phyloP scores from a whole-genome alignment of 1,140 invertebrate species.

The Cepaea nemoralis region DNA sequence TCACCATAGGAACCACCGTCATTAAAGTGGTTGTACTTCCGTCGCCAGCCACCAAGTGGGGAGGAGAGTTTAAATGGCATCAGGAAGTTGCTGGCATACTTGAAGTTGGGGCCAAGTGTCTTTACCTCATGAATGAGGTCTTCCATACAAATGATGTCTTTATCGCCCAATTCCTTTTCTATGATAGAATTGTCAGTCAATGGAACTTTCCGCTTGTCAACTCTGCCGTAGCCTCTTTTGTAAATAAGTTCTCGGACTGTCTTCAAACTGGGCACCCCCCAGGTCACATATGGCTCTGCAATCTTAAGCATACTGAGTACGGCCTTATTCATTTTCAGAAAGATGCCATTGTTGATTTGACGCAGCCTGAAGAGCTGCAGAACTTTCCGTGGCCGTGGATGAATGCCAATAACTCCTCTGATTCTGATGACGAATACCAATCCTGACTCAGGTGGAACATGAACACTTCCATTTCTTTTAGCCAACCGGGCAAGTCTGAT shows the following conservation, averaged over 20 bases:
- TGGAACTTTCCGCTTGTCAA: constrained; percentile 88
- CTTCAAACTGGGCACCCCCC: constrained; percentile 97
- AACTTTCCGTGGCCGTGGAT: constrained; percentile 93
- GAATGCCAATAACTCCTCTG: constrained; percentile 83
- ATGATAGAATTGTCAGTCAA: constrained; percentile 95
- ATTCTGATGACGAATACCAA: constrained; percentile 97
- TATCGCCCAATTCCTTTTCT: constrained; percentile 85
- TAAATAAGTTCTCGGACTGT: constrained; percentile 95
- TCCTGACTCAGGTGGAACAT: constrained; percentile 94
- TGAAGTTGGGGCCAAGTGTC: constrained; percentile 93
- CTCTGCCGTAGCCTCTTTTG: constrained; percentile 96
- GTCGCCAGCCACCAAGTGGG: constrained; percentile 97
- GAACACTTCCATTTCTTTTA: constrained; percentile 92
- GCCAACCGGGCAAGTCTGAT: constrained; percentile 90
- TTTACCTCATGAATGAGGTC: constrained; percentile 98
- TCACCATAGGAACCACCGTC: constrained; percentile 98
- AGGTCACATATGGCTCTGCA: constrained; percentile 93
- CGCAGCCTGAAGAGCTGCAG: constrained; percentile 93
- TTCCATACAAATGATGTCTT: constrained; percentile 94
- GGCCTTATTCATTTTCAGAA: constrained; percentile 86
- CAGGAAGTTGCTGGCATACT: constrained; percentile 96
- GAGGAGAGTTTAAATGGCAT: constrained; percentile 99
- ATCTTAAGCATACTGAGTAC: constrained; percentile 93
- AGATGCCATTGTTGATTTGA: constrained; percentile 99
- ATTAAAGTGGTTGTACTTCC: constrained; percentile 99